phyloP scores from a whole-genome alignment of 2,888 invertebrate genomes.

The Laspeyria flexula region DNA sequence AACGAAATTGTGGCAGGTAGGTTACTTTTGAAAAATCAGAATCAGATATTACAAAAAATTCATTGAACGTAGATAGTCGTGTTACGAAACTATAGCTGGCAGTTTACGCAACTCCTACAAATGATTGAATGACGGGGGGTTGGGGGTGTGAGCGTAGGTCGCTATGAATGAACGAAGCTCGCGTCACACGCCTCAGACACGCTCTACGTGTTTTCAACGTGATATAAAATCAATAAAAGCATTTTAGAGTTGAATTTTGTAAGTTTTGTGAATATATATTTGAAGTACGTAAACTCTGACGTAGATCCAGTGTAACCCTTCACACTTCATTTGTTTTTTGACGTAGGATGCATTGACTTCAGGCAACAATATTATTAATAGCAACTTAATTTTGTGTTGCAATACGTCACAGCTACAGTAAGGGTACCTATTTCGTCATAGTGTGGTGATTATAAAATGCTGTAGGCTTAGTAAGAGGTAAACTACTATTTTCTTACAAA shows the following conservation, averaged over 20 bases:
- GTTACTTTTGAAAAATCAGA: too few relatives aligned
- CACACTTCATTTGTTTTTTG: neutral
- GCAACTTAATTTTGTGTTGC: neutral
- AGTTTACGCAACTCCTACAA: conserved; percentile 39
- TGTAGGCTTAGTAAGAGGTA: neutral
- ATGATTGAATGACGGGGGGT: conserved; percentile 38
- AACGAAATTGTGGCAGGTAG: too few relatives aligned
- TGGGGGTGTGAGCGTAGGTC: conserved; percentile 37
- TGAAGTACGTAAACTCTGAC: conserved; percentile 5
- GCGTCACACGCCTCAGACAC: conserved; percentile 33
- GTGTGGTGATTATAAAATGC: neutral
- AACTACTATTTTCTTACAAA: conserved; percentile 1
- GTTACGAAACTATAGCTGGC: conserved; percentile 31
- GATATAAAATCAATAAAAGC: conserved; percentile 28
- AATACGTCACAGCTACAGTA: neutral
- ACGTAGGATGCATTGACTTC: neutral
- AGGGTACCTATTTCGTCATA: neutral
- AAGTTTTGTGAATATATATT: conserved; percentile 2
- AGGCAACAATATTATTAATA: too few relatives aligned
- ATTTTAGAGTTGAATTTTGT: conserved; percentile 15
- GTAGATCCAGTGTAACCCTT: conserved; percentile 4
- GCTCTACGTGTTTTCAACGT: conserved; percentile 30
- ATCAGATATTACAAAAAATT: too few relatives aligned
- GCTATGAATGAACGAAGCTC: conserved; percentile 60
- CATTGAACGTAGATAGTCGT: too few relatives aligned